A percentile compares a stretch with the other conserved stretches of the same genome.
Evolutionary conservation across 2,113 vertebrate species (phyloP).

Genomic region (Atractosteus spatula): DNA sequence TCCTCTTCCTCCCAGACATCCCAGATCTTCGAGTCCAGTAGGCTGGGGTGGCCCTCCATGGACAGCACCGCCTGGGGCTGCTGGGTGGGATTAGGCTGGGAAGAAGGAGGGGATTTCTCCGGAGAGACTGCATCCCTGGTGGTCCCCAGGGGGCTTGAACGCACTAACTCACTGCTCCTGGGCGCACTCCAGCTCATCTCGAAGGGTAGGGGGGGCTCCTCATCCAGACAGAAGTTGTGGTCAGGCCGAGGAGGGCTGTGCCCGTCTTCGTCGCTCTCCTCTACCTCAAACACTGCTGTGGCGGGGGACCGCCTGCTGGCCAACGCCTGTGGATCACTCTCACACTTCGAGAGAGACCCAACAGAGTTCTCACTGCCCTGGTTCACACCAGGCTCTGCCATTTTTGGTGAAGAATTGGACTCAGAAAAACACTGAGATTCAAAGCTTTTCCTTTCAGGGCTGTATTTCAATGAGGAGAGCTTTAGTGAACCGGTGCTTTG

Average conservation of each 20-base stretch:
- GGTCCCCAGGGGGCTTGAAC: constrained; percentile 61
- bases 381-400: not conserved
- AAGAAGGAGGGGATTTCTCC: not conserved
- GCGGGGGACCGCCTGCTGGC: constrained; percentile 5
- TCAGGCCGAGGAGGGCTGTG: constrained; percentile 28
- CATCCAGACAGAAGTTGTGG: constrained; percentile 51
- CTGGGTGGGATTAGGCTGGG: not conserved
- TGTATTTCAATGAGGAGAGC: not conserved
- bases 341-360: constrained; percentile 7
- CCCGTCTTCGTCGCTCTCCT: constrained; percentile 41
- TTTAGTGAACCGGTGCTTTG: not conserved
- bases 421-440: constrained; percentile 33
- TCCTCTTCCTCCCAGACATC: constrained; percentile 68
- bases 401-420: constrained; percentile 20
- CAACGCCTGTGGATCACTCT: not conserved
- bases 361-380: not conserved
- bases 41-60: constrained; percentile 41
- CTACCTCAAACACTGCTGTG: constrained; percentile 37
- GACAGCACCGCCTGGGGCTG: constrained; percentile 9
- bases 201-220: constrained; percentile 59
- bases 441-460: constrained; percentile 1
- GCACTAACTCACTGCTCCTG: constrained; percentile 20
- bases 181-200: constrained; percentile 53
- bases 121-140: constrained; percentile 31
- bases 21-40: constrained; percentile 74